Percentiles rank a stretch among this genome's conserved stretches.
These are phyloP conservation scores for Trichogramma dendrolimi DNA, from an alignment of 2,888 invertebrate species.

Conservation along the genomic window DNA sequence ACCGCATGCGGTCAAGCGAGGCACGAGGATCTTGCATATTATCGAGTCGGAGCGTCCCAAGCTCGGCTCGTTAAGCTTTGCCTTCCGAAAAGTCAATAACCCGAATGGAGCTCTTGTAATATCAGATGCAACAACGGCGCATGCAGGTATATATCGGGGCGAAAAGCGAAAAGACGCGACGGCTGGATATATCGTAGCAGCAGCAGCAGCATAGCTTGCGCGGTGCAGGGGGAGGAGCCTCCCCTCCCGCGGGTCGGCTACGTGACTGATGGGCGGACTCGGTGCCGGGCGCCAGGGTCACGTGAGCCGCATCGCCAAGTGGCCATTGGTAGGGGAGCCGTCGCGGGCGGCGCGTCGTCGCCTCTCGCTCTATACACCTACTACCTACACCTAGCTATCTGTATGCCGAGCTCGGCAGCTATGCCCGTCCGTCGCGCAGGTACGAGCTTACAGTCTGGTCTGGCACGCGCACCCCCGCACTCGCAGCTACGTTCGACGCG, in stretches of 20 bases:
- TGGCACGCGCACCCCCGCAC: constrained; percentile 11
- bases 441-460: neutral
- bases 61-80: no score
- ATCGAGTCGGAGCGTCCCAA: no score
- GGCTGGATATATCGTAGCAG: no score
- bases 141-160: no score
- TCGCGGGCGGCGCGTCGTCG: constrained; percentile 12
- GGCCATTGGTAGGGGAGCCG: constrained; percentile 25
- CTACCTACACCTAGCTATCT: neutral
- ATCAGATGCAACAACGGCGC: no score
- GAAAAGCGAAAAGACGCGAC: no score
- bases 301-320: constrained; percentile 26
- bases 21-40: no score
- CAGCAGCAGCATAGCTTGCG: neutral
- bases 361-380: neutral
- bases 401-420: neutral
- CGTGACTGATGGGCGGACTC: neutral
- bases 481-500: neutral
- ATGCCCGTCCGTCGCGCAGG: constrained; percentile 2
- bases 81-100: no score
- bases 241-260: constrained; percentile 6
- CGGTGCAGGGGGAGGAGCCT: constrained; percentile 27
- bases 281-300: constrained; percentile 20
- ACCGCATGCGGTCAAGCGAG: no score
- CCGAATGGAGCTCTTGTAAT: no score